Base-by-base conservation (phyloP, 1,140 invertebrate genomes). In the Chelonus insularis region DNA sequence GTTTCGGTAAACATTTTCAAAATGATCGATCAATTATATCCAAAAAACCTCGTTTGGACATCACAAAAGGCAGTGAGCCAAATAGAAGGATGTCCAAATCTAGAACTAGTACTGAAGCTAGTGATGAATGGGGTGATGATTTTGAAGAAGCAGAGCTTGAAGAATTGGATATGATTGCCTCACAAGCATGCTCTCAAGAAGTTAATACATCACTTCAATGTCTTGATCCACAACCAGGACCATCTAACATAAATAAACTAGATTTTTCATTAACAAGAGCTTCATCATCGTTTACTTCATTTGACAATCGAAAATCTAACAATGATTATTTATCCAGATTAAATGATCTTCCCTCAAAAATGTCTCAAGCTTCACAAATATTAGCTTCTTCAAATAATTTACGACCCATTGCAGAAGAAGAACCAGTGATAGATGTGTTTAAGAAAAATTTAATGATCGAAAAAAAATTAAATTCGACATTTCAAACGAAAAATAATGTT, bases 101-200 rank as follows among this genome's bases (percentile, higher is more conserved):
- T n/a, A n/a, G n/a, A n/a, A n/a, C n/a, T n/a, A n/a, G n/a, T n/a
- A n/a, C n/a, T n/a, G n/a, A n/a, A n/a, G n/a, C n/a, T n/a, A 50
- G 73, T 32, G 72, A 74, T 68, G 5, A 69, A 4, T 80, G 78
- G 77, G 76, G 73, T 3, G 76, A 76, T 36, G 74, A 78, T 59
- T 76, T 77, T 60, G 68, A 63, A 2, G 74, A 77, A 4, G 70
- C 70, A 5, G 75, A 73, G 18, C 69, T 79, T 18, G 71, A 77
- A 55, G 69, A 78, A 52, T 70, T 80, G 47, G 78, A 80, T 57
- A 62, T 72, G 20, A 69, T 79, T 14, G 70, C 71, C 11, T 72
- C 76, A 12, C 77, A 80, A 67, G 73, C 68, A 55, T 74, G 67
- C 23, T 62, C 57, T 6, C 65, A 71, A 63, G 71, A 57, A 7